Evolutionary conservation across 2,888 invertebrate genomes (phyloP), one percentile per base, ranked within the genome.

Genomic region (Xylophagus ater): DNA sequence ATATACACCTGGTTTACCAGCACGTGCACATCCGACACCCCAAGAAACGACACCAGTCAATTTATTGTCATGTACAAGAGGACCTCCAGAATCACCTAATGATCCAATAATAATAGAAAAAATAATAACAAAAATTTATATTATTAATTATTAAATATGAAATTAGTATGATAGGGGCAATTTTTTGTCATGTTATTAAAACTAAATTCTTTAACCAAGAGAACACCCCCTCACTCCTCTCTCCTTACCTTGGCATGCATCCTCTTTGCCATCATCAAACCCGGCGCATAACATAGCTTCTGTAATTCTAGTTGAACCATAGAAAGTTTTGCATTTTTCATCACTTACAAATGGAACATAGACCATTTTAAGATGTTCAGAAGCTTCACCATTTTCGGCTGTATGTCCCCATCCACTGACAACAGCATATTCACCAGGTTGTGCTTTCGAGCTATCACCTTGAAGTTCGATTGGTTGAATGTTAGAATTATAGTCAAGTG

Each of bases 401-500:
- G 21, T 21, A 5, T 7, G 9, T 21, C 21, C 21, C 21, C 21
- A 21, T 5, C 21, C 21, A 21, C 21, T 21, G 6, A 21, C 21
- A 21, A 21, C 6, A 21, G 21, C 21, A 7, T 21, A 5, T 7
- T 7, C 21, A 21, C 9, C 9, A 21, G 5, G 6, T 5, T 5
- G 21, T 7, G 9, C 9, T 9, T 21, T 21, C 9, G 21, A 7
- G 9, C 9, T 21, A 5, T 21, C 9, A 21, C 9, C 21, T 21
- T 5, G 6, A 5, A 21, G 9, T 21, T 21, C 9, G 9, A 21
- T 21, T 7, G 21, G 21, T 21, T 53, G 44, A 1, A 62, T 50
- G 0, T 47, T 36, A 5, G 47, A 50, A 5, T 50, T 52, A 37
- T 61, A 37, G 0, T 43, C 20, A n/a, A 61, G 50, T 0, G 55